Percentiles rank a stretch among this genome's conserved stretches.
Evolutionary conservation across 2,888 invertebrate genomes (phyloP).

Genomic region (Dynastes grantii): DNA sequence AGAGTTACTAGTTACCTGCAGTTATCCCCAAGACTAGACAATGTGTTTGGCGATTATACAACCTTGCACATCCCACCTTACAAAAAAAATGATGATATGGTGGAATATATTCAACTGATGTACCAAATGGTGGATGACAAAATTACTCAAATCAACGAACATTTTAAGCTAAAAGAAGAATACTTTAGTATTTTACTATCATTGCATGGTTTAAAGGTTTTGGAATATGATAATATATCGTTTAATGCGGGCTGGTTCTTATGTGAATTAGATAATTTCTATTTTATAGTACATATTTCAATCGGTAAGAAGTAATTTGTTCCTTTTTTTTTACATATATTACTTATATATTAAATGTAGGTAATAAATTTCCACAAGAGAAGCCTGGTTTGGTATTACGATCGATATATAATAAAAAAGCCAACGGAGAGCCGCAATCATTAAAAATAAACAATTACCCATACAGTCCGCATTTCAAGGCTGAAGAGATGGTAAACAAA

Average conservation of each 20-base stretch:
- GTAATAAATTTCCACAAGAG: slow-evolving; percentile 73
- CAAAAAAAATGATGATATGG: slow-evolving; percentile 67
- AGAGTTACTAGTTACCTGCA: slow-evolving; percentile 69
- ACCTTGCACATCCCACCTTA: slow-evolving; percentile 71
- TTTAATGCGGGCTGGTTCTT: slow-evolving; percentile 74
- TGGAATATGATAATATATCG: slow-evolving; percentile 72
- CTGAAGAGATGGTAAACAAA: slow-evolving; percentile 63
- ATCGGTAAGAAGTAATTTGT: slow-evolving; percentile 68
- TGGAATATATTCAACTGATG: slow-evolving; percentile 76
- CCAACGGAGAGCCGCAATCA: slow-evolving; percentile 33
- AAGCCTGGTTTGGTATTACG: slow-evolving; percentile 72
- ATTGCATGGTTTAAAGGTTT: slow-evolving; percentile 68
- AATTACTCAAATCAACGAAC: slow-evolving; percentile 65
- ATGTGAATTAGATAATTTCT: slow-evolving; percentile 77
- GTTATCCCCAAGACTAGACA: slow-evolving; percentile 72
- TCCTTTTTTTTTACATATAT: background rate
- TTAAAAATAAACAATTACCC: slow-evolving; percentile 62
- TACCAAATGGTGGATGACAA: slow-evolving; percentile 73
- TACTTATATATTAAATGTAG: slow-evolving; percentile 54
- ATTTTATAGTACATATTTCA: slow-evolving; percentile 76
- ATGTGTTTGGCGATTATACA: slow-evolving; percentile 69
- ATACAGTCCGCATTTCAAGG: slow-evolving; percentile 63
- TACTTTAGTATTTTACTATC: slow-evolving; percentile 70
- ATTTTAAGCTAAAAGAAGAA: slow-evolving; percentile 70
- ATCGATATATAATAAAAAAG: slow-evolving; percentile 73